A percentile compares a stretch with the other conserved stretches of the same genome.
phyloP scores from a whole-genome alignment of 2,797 vertebrate species.

The Hydrolagus colliei region DNA sequence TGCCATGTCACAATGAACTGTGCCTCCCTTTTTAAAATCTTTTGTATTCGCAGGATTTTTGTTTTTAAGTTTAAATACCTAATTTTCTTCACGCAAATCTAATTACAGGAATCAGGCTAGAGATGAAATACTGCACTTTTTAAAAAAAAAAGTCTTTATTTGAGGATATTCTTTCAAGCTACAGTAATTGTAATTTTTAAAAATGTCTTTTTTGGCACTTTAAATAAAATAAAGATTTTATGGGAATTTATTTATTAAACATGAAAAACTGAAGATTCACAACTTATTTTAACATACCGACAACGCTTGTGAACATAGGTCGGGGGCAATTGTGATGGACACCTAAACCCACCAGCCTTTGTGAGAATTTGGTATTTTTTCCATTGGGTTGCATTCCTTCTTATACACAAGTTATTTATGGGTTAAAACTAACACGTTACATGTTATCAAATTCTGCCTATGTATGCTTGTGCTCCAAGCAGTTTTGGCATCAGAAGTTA shows the following conservation, averaged over 20 bases:
- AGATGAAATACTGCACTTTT: too few relatives aligned
- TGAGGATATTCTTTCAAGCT: too few relatives aligned
- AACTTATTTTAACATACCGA: background rate
- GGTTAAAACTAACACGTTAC: background rate
- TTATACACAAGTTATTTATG: background rate
- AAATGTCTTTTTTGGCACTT: background rate
- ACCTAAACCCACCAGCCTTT: background rate
- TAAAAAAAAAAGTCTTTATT: too few relatives aligned
- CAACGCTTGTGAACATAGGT: background rate
- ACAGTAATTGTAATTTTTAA: too few relatives aligned
- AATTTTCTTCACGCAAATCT: too few relatives aligned
- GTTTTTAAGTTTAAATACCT: too few relatives aligned
- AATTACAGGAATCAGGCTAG: too few relatives aligned
- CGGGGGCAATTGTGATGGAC: background rate
- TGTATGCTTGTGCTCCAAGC: background rate
- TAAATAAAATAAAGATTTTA: background rate
- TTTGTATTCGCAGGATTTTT: too few relatives aligned
- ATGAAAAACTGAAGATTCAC: background rate
- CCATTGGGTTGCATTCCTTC: background rate
- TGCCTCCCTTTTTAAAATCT: too few relatives aligned
- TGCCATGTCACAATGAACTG: too few relatives aligned
- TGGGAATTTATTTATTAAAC: background rate
- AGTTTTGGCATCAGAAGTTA: conserved; percentile 13
- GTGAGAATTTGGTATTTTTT: background rate
- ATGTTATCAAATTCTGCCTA: background rate